Percentiles rank a stretch among this genome's conserved stretches.
Evolutionary conservation across 1,140 invertebrate species (phyloP).

Genomic region (Portunus trituberculatus): DNA sequence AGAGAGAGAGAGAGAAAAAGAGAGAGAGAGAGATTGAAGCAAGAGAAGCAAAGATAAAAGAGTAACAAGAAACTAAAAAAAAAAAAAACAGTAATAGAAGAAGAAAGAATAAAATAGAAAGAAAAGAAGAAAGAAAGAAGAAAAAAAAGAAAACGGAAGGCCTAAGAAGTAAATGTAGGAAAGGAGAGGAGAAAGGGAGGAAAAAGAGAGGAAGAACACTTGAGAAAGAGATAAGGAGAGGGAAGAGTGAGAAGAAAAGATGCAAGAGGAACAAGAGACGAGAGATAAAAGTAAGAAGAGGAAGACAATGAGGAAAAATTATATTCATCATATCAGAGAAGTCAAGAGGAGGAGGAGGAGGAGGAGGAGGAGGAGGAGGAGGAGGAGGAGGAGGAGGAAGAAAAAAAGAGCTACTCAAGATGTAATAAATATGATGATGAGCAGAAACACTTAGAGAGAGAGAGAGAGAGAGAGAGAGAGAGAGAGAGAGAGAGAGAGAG

Average conservation of each 20-base stretch:
- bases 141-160: background rate
- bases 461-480: slow-evolving; percentile 32
- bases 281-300: background rate
- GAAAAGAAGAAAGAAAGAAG: background rate
- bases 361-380: background rate
- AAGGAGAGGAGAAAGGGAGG: background rate
- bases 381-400: background rate
- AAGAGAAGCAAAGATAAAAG: too few relatives aligned
- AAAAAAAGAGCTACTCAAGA: background rate
- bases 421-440: background rate
- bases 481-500: slow-evolving; percentile 47
- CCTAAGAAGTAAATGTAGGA: background rate
- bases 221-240: background rate
- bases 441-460: background rate
- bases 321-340: too few relatives aligned
- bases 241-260: background rate
- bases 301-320: background rate
- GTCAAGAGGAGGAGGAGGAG: background rate
- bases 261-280: background rate
- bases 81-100: background rate
- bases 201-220: too few relatives aligned
- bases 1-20: background rate
- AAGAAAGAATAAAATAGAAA: background rate
- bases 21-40: too few relatives aligned
- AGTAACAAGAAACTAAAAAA: background rate